Percentiles rank a stretch among this genome's conserved stretches.
Conservation (phyloP, 2,113 vertebrate genomes). For the Dendropsophus ebraccatus region DNA sequence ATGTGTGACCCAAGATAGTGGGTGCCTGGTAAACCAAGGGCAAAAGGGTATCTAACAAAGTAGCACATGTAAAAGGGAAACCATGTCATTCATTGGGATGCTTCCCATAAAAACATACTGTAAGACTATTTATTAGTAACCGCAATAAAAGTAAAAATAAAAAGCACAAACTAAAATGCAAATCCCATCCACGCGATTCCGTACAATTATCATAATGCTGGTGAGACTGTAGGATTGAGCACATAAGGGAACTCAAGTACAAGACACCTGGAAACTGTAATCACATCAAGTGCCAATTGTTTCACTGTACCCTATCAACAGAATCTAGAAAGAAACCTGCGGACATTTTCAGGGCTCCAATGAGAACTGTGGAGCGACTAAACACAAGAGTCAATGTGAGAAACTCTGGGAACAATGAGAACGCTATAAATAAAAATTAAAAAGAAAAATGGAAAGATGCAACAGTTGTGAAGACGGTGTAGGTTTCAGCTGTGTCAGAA, state of each 20-base stretch:
- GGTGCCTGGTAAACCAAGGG: too few relatives aligned
- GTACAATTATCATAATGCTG: background rate
- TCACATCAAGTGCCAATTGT: background rate
- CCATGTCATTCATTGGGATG: too few relatives aligned
- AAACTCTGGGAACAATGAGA: conserved; percentile 62
- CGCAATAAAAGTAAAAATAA: background rate
- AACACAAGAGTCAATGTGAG: conserved; percentile 58
- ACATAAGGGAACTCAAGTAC: background rate
- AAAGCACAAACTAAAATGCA: background rate
- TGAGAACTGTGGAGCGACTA: background rate
- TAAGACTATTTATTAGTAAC: background rate
- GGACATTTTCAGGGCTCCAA: background rate
- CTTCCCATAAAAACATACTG: too few relatives aligned
- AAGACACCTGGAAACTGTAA: background rate
- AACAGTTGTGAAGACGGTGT: conserved; percentile 68
- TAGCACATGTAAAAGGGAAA: too few relatives aligned
- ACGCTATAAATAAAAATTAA: conserved; percentile 74
- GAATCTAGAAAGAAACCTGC: background rate
- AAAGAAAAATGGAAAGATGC: conserved; percentile 43
- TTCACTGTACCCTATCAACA: background rate
- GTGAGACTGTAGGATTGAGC: background rate
- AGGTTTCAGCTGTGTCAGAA: conserved; percentile 66
- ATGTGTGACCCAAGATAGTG: too few relatives aligned
- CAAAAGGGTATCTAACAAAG: too few relatives aligned
- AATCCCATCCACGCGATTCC: background rate